phyloP scores from a whole-genome alignment of 2,797 vertebrate genomes.

The Pseudomugil gertrudae region DNA sequence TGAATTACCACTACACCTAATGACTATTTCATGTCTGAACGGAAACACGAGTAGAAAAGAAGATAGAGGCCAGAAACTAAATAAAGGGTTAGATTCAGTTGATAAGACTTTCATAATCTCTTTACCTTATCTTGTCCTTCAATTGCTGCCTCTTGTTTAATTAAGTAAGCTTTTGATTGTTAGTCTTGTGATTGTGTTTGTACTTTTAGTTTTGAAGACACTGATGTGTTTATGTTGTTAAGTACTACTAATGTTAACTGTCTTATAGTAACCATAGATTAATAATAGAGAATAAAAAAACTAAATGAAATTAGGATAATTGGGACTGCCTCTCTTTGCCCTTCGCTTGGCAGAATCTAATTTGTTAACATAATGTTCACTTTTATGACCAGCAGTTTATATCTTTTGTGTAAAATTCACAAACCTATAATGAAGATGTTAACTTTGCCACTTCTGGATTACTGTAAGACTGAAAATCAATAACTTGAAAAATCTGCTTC shows the following conservation, averaged over 20 bases:
- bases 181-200: neutral
- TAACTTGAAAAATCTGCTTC: too few species aligned
- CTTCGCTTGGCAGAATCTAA: too few species aligned
- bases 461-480: too few species aligned
- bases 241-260: neutral
- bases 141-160: conserved; percentile 9
- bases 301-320: too few species aligned
- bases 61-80: conserved; percentile 51
- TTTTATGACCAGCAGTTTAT: too few species aligned
- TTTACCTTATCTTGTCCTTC: neutral
- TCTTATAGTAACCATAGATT: neutral
- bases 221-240: neutral
- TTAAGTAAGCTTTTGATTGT: neutral
- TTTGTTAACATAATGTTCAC: too few species aligned
- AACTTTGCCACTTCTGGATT: too few species aligned
- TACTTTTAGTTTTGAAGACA: neutral
- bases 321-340: too few species aligned
- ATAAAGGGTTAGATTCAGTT: conserved; percentile 28
- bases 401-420: too few species aligned
- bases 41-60: conserved; percentile 49
- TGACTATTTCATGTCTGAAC: conserved; percentile 78
- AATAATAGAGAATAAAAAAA: too few species aligned
- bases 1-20: conserved; percentile 74
- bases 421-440: too few species aligned
- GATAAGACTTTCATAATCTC: neutral